These are phyloP conservation scores for Proterorhinus semilunaris DNA, from an alignment of 2,113 vertebrate species.

Conservation along the genomic window DNA sequence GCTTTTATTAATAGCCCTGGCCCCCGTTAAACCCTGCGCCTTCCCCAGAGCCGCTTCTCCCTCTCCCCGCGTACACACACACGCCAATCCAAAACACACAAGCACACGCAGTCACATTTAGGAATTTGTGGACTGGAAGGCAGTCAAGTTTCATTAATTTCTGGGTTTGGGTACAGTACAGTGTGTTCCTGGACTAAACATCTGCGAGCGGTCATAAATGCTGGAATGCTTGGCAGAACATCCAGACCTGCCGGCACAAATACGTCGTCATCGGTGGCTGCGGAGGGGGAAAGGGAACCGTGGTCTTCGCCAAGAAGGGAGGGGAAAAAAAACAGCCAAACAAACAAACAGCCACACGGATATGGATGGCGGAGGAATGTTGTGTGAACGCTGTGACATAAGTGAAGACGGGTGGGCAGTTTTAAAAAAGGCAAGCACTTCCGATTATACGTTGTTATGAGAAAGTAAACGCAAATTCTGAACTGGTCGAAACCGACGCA, in stretches of 20 bases:
- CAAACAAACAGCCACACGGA: slow-evolving; percentile 42
- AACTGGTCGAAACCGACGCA: too few relatives aligned
- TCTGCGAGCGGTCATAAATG: slow-evolving; percentile 99
- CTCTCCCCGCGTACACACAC: slow-evolving; percentile 39
- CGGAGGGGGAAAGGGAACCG: slow-evolving; percentile 81
- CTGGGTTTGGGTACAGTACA: slow-evolving; percentile 99
- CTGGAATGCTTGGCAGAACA: slow-evolving; percentile 99
- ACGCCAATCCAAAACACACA: slow-evolving; percentile 19
- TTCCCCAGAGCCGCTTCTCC: slow-evolving; percentile 35
- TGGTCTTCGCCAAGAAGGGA: slow-evolving; percentile 43
- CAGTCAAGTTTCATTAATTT: slow-evolving; percentile 99
- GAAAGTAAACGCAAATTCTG: too few relatives aligned
- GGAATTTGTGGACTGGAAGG: slow-evolving; percentile 90
- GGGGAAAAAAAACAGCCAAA: neutral
- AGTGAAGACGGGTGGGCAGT: neutral
- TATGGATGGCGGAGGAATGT: slow-evolving; percentile 34
- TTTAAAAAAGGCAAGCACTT: too few relatives aligned
- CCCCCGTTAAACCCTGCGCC: slow-evolving; percentile 1
- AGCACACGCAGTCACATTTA: slow-evolving; percentile 58
- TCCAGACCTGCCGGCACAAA: slow-evolving; percentile 97
- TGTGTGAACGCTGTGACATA: neutral
- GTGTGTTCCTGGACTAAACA: slow-evolving; percentile 99
- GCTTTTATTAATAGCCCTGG: slow-evolving; percentile 69
- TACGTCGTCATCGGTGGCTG: slow-evolving; percentile 89
- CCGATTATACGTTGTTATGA: too few relatives aligned